Base-by-base conservation (phyloP, 1,140 invertebrate species). In the Araneus ventricosus region DNA sequence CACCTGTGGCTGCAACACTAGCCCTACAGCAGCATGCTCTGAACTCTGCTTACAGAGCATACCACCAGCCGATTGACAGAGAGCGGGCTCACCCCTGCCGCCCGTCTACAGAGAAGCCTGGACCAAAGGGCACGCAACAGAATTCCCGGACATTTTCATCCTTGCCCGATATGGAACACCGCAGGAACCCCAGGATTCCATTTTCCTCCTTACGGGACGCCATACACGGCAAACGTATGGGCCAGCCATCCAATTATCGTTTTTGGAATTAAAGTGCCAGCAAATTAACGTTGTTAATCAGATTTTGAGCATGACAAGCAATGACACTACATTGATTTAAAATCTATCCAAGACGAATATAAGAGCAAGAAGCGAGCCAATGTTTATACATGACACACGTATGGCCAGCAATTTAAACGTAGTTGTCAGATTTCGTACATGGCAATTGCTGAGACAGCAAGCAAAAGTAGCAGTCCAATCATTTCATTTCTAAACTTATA, bases 71-170 rank as follows among this genome's bases (percentile, higher is more conserved):
- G 34, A 75, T 27, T 27, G 67, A 27, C n/a, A 30, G 67, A 30
- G 67, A 75, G 67, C n/a, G 67, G 67, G 67, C n/a, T 75, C 67
- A 75, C 67, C 8, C n/a, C 67, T 14, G 67, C 67, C 67, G n/a
- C 67, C 24, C 22, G 27, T 75, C 27, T 75, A 67, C 61, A 67
- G 61, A 67, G 61, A 67, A 67, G 61, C 61, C 61, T n/a, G 61
- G 61, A 27, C 61, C 61, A n/a, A 67, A 67, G 61, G 61, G 61
- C 22, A 67, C 27, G 61, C 61, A n/a, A 8, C 22, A 6, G 61
- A 67, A 67, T 2, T 45, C 41, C 41, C 2, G 41, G 41, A 10
- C 41, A 45, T 45, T 45, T 1, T 10, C 4, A 22, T 61, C 59
- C 59, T 61, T 1, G 17, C 22, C 59, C 24, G 5, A 61, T 61